A percentile compares a stretch with the other conserved stretches of the same genome.
Conservation (phyloP, 2,888 invertebrate genomes). For the Morpho helenor region DNA sequence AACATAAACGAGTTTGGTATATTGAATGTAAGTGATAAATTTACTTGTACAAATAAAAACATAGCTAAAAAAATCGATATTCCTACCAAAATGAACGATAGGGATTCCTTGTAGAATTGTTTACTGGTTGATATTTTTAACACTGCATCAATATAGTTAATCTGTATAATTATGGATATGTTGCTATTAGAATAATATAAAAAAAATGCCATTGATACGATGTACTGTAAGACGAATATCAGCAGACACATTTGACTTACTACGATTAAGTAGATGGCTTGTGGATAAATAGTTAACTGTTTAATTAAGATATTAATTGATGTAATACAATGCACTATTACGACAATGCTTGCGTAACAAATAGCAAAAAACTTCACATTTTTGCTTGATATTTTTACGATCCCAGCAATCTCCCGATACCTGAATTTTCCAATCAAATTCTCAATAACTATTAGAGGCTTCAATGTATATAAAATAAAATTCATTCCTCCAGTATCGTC, state of each 20-base stretch:
- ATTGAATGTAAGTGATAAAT: too few relatives aligned
- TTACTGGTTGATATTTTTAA: constrained; percentile 19
- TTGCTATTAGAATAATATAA: constrained; percentile 36
- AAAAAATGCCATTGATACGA: constrained; percentile 34
- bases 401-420: constrained; percentile 34
- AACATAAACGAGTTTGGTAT: too few relatives aligned
- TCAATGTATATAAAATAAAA: constrained; percentile 22
- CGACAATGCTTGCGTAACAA: constrained; percentile 24
- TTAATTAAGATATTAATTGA: constrained; percentile 18
- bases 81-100: constrained; percentile 4
- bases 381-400: constrained; percentile 31
- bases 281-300: constrained; percentile 26
- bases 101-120: constrained; percentile 33
- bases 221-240: constrained; percentile 39
- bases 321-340: constrained; percentile 20
- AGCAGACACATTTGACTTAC: constrained; percentile 37
- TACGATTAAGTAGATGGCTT: constrained; percentile 12
- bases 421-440: constrained; percentile 44
- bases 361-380: constrained; percentile 37
- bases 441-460: constrained; percentile 38
- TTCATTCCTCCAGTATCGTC: not conserved
- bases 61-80: constrained; percentile 30
- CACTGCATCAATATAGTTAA: constrained; percentile 39
- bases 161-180: constrained; percentile 35
- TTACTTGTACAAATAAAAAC: not conserved